A percentile compares a stretch with the other conserved stretches of the same genome.
Conservation (phyloP, 2,113 vertebrate species). For the Nasalis larvatus region DNA sequence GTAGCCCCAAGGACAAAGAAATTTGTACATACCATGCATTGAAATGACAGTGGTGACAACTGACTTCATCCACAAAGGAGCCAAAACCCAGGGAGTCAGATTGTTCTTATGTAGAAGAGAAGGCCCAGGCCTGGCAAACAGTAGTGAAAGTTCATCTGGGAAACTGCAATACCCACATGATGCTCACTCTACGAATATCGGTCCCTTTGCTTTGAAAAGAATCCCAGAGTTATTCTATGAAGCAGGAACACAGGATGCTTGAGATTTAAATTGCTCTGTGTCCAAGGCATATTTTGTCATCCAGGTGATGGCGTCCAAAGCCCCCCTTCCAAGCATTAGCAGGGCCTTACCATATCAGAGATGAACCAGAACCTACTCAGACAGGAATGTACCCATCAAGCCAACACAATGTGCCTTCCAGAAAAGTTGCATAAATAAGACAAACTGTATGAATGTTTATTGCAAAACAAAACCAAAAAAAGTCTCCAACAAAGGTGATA, state of each 20-base stretch:
- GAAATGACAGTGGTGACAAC: neutral
- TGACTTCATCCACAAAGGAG: neutral
- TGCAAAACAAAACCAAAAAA: neutral
- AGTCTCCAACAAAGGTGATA: neutral
- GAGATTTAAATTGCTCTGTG: neutral
- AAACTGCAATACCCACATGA: neutral
- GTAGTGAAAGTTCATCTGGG: neutral
- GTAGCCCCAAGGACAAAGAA: neutral
- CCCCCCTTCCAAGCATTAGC: neutral
- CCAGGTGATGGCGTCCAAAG: neutral
- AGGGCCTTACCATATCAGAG: neutral
- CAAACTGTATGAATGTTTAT: neutral
- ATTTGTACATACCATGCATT: neutral
- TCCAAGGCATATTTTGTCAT: neutral
- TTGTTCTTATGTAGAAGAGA: neutral
- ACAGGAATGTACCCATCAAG: neutral
- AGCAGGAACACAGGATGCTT: neutral
- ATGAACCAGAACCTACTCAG: neutral
- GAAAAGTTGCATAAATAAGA: neutral
- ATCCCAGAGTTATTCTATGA: neutral
- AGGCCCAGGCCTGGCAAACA: neutral
- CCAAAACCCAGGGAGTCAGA: neutral
- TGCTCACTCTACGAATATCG: neutral
- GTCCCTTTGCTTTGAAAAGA: neutral
- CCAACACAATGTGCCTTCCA: neutral